A percentile compares a stretch with the other conserved stretches of the same genome.
These are phyloP conservation scores for Stramonita haemastoma DNA, from an alignment of 2,888 invertebrate species.

Conservation along the genomic window DNA sequence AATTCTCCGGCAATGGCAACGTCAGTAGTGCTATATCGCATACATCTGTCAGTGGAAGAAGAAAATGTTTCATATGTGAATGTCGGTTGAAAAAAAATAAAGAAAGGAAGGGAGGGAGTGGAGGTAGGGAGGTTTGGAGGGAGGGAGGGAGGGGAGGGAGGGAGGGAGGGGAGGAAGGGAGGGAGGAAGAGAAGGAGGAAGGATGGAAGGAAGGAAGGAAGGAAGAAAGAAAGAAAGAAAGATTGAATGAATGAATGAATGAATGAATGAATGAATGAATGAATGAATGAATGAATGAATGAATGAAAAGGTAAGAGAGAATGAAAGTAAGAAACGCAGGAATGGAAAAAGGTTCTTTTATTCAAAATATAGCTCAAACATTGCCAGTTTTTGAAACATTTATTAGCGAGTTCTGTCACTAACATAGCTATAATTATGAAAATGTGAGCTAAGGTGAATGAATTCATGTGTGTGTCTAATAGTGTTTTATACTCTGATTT, in stretches of 20 bases:
- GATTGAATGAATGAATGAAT: not conserved
- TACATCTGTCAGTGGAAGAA: no score
- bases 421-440: no score
- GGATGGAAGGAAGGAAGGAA: not conserved
- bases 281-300: not conserved
- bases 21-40: no score
- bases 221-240: not conserved
- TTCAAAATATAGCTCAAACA: no score
- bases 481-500: no score
- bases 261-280: not conserved
- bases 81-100: no score
- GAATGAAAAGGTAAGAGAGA: not conserved
- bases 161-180: not conserved
- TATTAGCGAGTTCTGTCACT: no score
- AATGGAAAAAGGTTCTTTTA: not conserved
- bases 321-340: not conserved
- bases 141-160: not conserved
- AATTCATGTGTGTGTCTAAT: no score
- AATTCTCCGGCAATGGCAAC: no score
- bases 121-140: not conserved
- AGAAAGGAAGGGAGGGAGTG: not conserved
- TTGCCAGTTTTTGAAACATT: no score
- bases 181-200: not conserved
- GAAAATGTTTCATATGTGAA: no score
- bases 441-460: no score